Conservation (phyloP, 2,888 invertebrate species). For the Acronicta psi region DNA sequence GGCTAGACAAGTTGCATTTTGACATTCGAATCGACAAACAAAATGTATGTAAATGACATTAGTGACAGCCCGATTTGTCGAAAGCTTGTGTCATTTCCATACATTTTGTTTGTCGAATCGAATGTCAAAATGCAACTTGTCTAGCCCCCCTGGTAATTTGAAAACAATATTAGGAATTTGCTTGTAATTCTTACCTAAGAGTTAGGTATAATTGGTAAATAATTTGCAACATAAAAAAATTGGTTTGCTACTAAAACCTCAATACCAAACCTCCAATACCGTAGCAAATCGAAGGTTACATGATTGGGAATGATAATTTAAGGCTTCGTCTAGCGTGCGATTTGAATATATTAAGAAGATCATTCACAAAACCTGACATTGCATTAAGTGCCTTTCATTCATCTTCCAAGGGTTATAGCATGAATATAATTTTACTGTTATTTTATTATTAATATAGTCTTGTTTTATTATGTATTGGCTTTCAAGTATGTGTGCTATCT, state of each 20-base stretch:
- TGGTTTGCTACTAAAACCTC: constrained; percentile 39
- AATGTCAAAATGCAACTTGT: no score
- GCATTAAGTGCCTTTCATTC: constrained; percentile 42
- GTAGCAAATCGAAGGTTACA: constrained; percentile 49
- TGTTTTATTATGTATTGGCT: constrained; percentile 25
- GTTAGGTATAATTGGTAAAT: constrained; percentile 23
- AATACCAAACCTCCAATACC: constrained; percentile 37
- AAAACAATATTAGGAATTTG: neutral
- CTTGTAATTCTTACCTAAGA: no score
- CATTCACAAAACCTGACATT: constrained; percentile 36
- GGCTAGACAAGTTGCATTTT: no score
- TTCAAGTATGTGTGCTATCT: constrained; percentile 2
- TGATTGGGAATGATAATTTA: constrained; percentile 39
- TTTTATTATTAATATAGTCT: constrained; percentile 33
- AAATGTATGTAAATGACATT: no score
- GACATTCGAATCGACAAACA: no score
- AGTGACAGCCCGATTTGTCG: no score
- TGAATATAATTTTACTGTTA: constrained; percentile 46
- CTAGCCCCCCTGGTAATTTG: no score
- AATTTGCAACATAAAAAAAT: constrained; percentile 35
- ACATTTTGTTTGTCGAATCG: no score
- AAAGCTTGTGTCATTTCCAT: no score
- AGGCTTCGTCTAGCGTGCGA: constrained; percentile 17
- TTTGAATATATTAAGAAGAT: constrained; percentile 44
- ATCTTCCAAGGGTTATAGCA: constrained; percentile 33